Evolutionary conservation across 2,888 invertebrate species (phyloP).

Genomic region (Oscheius sp.): DNA sequence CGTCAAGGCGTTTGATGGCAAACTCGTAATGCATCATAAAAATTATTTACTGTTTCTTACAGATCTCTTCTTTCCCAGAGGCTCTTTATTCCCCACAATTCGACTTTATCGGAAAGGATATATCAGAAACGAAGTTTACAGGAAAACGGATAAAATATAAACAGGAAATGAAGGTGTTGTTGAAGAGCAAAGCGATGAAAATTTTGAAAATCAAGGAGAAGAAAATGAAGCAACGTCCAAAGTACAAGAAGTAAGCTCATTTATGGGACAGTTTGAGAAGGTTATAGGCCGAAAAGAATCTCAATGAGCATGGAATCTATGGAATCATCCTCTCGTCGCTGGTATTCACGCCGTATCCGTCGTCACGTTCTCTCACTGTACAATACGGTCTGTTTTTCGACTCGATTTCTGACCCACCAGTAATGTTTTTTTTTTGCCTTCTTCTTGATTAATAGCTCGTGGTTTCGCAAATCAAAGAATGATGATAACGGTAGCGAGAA

Average conservation of each 20-base stretch:
- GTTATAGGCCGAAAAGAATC: conserved; percentile 1
- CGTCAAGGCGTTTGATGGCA: conserved; percentile 57
- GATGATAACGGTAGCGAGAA: too few species aligned
- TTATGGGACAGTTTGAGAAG: too few species aligned
- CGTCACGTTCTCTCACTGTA: conserved; percentile 48
- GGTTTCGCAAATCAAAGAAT: too few species aligned
- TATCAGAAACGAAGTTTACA: conserved; percentile 3
- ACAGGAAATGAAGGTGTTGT: neutral
- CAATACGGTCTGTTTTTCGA: conserved; percentile 35
- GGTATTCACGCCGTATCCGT: conserved; percentile 31
- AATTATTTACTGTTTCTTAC: neutral
- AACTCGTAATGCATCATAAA: conserved; percentile 32
- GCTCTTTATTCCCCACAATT: conserved; percentile 21
- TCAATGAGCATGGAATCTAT: neutral
- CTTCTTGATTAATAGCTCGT: too few species aligned
- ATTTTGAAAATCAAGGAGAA: neutral
- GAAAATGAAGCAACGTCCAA: neutral
- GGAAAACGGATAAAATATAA: conserved; percentile 3
- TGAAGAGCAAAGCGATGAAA: neutral
- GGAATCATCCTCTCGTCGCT: neutral
- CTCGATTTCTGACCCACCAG: too few species aligned
- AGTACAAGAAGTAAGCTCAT: neutral
- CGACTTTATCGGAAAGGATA: conserved; percentile 30
- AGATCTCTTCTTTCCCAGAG: conserved; percentile 24
- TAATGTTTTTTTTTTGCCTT: too few species aligned